Base-by-base conservation (phyloP, 2,888 invertebrate species). In the Phlogophora meticulosa region DNA sequence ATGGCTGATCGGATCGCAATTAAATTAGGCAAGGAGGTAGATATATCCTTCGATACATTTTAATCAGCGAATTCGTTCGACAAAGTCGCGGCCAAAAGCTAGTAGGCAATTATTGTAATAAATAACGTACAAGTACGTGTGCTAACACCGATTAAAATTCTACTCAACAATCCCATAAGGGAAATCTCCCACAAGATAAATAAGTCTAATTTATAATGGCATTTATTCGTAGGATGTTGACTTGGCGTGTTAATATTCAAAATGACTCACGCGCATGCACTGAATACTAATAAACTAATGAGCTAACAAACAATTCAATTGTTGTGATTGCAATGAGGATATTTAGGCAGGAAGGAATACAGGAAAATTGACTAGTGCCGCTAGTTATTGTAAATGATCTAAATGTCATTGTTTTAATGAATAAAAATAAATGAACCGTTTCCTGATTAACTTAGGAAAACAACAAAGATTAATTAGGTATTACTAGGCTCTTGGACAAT, bases 311-410 rank as follows among this genome's bases (percentile, higher is more conserved):
- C 38, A 46, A 4, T 17, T 36, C 43, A 48, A 64, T 59, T 53
- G 72, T 64, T 76, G 22, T 13, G 46, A 76, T 56, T 56, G 28
- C 66, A 32, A 77, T 53, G 36, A 72, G 74, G 56, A 77, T 45
- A 60, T 77, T 49, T 59, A 52, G 15, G 52, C 17, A 60, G 56
- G 52, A 71, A 63, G 24, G 43, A 15, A 46, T 11, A 65, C 67
- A 65, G 72, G 65, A 59, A 64, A 74, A 74, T 43, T 7, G n/a
- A 32, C 20, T 40, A n/a, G 40, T 42, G 20, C 42, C 64, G 38
- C 64, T 76, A 48, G 20, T 11, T 46, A 49, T 56, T 52, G 20
- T 42, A 34, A 51, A 40, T 51, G 11, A n/a, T 40, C n/a, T 28
- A 24, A 32, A 45, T 51, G 24, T 13, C 28, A 38, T 17, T 55